phyloP scores from a whole-genome alignment of 2,797 vertebrate genomes.

The Pangasius djambal region DNA sequence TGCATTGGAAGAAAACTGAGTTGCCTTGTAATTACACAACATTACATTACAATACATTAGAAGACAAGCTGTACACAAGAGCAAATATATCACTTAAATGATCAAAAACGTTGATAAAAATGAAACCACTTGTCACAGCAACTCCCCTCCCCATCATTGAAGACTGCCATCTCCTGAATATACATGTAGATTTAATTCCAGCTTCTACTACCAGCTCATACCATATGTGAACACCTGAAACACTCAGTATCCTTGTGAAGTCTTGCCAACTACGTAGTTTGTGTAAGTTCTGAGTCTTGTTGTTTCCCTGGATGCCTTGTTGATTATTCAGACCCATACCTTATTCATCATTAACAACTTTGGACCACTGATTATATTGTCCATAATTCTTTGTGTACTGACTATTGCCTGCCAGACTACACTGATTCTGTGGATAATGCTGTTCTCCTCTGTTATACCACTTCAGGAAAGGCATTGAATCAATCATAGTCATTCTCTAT shows the following conservation, averaged over 20 bases:
- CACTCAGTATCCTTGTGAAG: not conserved
- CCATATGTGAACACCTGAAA: not conserved
- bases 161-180: not conserved
- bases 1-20: not conserved
- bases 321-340: not conserved
- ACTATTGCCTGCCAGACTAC: not conserved
- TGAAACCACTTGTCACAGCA: not conserved
- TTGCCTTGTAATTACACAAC: not conserved
- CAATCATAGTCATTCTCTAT: not conserved
- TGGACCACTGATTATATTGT: not conserved
- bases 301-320: not conserved
- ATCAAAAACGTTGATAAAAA: not conserved
- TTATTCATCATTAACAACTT: not conserved
- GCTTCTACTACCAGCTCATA: not conserved
- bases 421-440: not conserved
- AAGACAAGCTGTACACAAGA: not conserved
- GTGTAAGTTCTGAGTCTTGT: not conserved
- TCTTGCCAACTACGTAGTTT: not conserved
- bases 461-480: conserved; percentile 5
- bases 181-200: not conserved
- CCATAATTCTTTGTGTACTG: not conserved
- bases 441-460: not conserved
- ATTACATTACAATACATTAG: not conserved
- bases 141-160: not conserved
- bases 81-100: not conserved